A percentile compares a stretch with the other conserved stretches of the same genome.
Evolutionary conservation across 2,888 invertebrate genomes (phyloP).

Genomic region (Allygus modestus): DNA sequence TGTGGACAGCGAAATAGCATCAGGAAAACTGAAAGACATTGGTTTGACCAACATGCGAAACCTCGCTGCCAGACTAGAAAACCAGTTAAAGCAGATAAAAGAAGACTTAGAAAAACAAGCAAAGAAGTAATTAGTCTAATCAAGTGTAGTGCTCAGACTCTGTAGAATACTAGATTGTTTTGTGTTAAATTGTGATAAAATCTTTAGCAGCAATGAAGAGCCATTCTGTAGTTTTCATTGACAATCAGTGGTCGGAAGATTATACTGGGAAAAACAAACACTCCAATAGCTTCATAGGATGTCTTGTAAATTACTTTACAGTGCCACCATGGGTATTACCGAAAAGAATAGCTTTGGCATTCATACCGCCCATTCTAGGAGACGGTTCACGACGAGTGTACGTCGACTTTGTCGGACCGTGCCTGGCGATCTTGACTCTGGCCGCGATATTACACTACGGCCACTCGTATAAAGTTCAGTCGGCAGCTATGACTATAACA

Average conservation of each 20-base stretch:
- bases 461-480: conserved; percentile 72
- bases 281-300: conserved; percentile 51
- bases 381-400: conserved; percentile 73
- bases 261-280: conserved; percentile 54
- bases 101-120: conserved; percentile 69
- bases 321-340: conserved; percentile 73
- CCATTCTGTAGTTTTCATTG: conserved; percentile 68
- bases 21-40: conserved; percentile 60
- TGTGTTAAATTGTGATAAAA: background rate
- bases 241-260: conserved; percentile 59
- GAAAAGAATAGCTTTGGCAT: conserved; percentile 74
- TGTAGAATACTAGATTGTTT: conserved; percentile 22
- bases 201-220: conserved; percentile 58
- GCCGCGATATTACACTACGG: conserved; percentile 74
- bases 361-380: conserved; percentile 74
- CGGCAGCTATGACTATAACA: conserved; percentile 70
- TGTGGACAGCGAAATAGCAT: conserved; percentile 64
- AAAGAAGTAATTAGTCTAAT: conserved; percentile 66
- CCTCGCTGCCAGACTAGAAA: conserved; percentile 65
- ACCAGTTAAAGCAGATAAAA: conserved; percentile 69
- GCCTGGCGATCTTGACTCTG: conserved; percentile 73
- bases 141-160: background rate
- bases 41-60: conserved; percentile 46
- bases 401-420: conserved; percentile 75
- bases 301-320: conserved; percentile 71